These are phyloP conservation scores for Calyptomena viridis DNA, from an alignment of 2,113 vertebrate species.

Conservation along the genomic window DNA sequence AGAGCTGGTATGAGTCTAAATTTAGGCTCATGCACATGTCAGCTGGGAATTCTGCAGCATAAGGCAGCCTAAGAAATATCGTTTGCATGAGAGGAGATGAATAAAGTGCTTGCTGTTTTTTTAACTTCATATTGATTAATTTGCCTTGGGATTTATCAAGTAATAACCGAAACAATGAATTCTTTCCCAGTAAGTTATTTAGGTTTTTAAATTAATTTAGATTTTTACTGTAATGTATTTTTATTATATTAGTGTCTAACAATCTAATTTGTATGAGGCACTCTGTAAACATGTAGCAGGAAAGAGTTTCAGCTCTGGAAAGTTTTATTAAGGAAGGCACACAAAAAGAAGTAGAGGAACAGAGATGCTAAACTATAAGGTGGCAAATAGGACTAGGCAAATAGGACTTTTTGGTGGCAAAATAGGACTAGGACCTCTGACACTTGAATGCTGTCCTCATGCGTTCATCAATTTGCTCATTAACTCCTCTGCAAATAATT, in stretches of 20 bases:
- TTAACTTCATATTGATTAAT: conserved; percentile 39
- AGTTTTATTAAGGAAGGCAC: not conserved
- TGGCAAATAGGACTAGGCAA: too few relatives aligned
- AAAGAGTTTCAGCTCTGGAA: not conserved
- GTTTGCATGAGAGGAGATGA: conserved; percentile 17
- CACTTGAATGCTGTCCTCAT: not conserved
- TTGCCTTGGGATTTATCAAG: conserved; percentile 49
- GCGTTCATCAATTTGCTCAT: not conserved
- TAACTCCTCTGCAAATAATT: not conserved
- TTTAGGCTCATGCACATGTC: not conserved
- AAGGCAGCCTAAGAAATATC: not conserved
- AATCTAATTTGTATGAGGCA: conserved; percentile 25
- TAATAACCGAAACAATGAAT: conserved; percentile 41
- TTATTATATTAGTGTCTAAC: conserved; percentile 45
- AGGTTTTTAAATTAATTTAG: conserved; percentile 28
- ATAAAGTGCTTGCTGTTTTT: not conserved
- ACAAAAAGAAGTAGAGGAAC: not conserved
- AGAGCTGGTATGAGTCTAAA: not conserved
- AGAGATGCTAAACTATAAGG: not conserved
- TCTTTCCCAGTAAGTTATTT: conserved; percentile 30
- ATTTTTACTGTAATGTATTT: conserved; percentile 26
- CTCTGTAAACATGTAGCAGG: not conserved
- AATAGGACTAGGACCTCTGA: not conserved
- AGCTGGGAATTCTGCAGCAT: not conserved
- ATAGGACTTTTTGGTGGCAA: not conserved